phyloP scores from a whole-genome alignment of 2,113 vertebrate species.

The Burhinus bistriatus region DNA sequence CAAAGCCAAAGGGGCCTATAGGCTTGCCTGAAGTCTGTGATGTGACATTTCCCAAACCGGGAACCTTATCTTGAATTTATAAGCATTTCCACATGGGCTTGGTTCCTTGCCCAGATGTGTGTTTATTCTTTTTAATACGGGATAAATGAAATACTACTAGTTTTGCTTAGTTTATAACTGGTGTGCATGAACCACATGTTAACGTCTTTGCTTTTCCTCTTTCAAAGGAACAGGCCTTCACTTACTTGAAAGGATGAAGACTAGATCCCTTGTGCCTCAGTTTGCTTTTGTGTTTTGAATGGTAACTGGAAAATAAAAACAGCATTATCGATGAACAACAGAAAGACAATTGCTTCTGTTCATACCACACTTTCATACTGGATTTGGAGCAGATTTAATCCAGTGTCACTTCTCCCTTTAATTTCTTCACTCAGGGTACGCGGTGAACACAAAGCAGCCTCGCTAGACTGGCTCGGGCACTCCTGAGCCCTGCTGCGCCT shows the following conservation, averaged over 20 bases:
- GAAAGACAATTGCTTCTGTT: not conserved
- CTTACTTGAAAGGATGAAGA: slow-evolving; percentile 86
- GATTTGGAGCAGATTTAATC: not conserved
- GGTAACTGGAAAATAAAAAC: slow-evolving; percentile 73
- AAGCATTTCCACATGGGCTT: not conserved
- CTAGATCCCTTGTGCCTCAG: slow-evolving; percentile 77
- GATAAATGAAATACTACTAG: not conserved
- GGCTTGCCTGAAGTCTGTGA: not conserved
- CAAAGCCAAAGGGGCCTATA: not conserved
- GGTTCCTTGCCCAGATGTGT: not conserved
- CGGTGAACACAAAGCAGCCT: not conserved
- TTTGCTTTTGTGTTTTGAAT: slow-evolving; percentile 79
- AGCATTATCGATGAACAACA: not conserved
- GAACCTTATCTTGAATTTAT: not conserved
- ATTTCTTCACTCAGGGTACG: not conserved
- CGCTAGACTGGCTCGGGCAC: rapidly evolving
- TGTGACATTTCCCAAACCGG: not conserved
- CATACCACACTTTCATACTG: not conserved
- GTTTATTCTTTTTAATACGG: not conserved
- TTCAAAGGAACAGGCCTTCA: not conserved
- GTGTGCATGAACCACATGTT: not conserved
- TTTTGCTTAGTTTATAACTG: not conserved
- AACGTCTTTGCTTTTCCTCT: not conserved
- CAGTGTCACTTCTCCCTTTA: not conserved
- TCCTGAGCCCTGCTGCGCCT: too few relatives aligned